Evolutionary conservation across 2,113 vertebrate genomes (phyloP).

Genomic region (Arizona elegans): DNA sequence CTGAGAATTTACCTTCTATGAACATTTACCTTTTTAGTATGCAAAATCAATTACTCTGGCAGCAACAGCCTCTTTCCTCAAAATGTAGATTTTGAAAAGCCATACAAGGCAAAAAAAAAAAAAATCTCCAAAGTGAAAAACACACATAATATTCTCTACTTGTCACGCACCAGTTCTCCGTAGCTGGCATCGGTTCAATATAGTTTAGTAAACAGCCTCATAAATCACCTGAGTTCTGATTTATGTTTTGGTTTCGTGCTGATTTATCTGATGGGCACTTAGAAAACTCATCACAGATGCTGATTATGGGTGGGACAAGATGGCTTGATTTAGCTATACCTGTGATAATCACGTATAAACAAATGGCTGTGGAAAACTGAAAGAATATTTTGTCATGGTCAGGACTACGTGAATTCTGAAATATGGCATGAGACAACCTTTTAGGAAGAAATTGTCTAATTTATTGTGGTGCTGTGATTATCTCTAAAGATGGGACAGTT

Average conservation of each 20-base stretch:
- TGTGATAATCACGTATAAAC: background rate
- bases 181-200: slow-evolving; percentile 15
- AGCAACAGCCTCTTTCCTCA: slow-evolving; percentile 15
- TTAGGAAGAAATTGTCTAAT: background rate
- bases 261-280: slow-evolving; percentile 8
- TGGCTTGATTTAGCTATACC: background rate
- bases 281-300: background rate
- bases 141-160: slow-evolving; percentile 17
- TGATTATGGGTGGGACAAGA: background rate
- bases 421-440: background rate
- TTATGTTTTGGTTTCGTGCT: slow-evolving; percentile 10
- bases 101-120: background rate
- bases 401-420: background rate
- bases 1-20: background rate
- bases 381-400: background rate
- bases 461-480: background rate
- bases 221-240: slow-evolving; percentile 17
- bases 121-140: background rate
- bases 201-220: slow-evolving; percentile 30
- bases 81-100: slow-evolving; percentile 3
- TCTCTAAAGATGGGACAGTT: background rate
- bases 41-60: background rate
- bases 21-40: background rate
- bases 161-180: slow-evolving; percentile 8
- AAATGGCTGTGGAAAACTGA: background rate